These are phyloP conservation scores for Argentina silus DNA, from an alignment of 2,797 vertebrate genomes.

Conservation along the genomic window DNA sequence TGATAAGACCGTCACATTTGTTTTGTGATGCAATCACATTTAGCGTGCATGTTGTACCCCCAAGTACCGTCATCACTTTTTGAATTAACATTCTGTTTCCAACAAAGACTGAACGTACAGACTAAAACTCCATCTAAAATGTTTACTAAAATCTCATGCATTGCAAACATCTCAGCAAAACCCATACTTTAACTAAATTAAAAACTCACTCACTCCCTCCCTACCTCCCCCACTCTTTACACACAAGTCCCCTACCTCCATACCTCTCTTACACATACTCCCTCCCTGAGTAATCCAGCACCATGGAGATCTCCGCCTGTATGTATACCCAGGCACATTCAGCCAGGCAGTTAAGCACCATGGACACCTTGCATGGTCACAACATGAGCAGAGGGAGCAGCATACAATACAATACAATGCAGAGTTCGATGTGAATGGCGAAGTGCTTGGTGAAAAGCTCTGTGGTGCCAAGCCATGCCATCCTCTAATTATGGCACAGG, in stretches of 20 bases:
- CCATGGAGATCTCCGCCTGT: background rate
- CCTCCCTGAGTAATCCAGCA: background rate
- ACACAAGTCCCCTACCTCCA: background rate
- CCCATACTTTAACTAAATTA: background rate
- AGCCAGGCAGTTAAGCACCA: background rate
- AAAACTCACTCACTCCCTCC: too few relatives aligned
- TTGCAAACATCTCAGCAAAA: background rate
- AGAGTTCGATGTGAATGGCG: too few relatives aligned
- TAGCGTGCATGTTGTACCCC: background rate
- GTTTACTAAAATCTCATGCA: background rate
- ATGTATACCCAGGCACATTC: background rate
- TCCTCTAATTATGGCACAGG: too few relatives aligned
- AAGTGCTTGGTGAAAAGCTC: too few relatives aligned
- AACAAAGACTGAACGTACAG: background rate
- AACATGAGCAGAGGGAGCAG: too few relatives aligned
- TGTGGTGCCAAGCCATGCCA: too few relatives aligned
- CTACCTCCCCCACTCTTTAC: too few relatives aligned
- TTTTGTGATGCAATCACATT: background rate
- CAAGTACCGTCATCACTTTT: conserved; percentile 3
- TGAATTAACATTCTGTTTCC: background rate
- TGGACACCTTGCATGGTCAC: too few relatives aligned
- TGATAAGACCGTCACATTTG: background rate
- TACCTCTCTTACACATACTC: background rate
- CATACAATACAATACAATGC: too few relatives aligned
- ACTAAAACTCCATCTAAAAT: background rate